phyloP scores from a whole-genome alignment of 1,140 invertebrate genomes.

The Camponotus floridanus region DNA sequence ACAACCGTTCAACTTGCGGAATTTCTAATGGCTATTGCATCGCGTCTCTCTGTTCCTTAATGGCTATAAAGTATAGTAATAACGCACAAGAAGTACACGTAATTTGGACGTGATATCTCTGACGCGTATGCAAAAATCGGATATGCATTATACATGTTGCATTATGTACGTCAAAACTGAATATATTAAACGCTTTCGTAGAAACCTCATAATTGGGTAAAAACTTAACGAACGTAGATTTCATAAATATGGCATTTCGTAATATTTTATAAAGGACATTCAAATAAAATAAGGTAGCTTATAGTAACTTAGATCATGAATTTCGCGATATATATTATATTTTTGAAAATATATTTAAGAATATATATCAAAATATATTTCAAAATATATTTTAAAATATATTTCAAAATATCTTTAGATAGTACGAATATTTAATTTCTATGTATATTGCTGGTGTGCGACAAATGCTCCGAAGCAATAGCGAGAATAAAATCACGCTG shows the following conservation, averaged over 20 bases:
- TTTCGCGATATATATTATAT: too few species aligned
- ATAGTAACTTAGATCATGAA: neutral
- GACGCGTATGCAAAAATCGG: neutral
- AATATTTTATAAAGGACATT: neutral
- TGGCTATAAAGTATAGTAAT: constrained; percentile 36
- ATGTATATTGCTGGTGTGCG: neutral
- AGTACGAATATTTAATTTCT: neutral
- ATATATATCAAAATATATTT: neutral
- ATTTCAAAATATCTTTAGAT: neutral
- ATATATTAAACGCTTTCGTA: constrained; percentile 13
- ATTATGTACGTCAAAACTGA: neutral
- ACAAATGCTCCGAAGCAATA: neutral
- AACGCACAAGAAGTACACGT: constrained; percentile 19
- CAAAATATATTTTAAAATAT: neutral
- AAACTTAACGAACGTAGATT: neutral
- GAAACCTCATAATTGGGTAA: neutral
- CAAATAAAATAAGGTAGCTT: neutral
- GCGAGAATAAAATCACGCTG: neutral
- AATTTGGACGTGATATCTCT: constrained; percentile 10
- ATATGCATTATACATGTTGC: neutral
- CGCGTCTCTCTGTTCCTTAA: constrained; percentile 17
- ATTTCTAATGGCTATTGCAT: constrained; percentile 17
- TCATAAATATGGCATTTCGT: constrained; percentile 7
- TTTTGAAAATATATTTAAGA: neutral
- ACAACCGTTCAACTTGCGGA: constrained; percentile 35